Evolutionary conservation across 2,797 vertebrate genomes (phyloP).

Genomic region (Natrix natrix): DNA sequence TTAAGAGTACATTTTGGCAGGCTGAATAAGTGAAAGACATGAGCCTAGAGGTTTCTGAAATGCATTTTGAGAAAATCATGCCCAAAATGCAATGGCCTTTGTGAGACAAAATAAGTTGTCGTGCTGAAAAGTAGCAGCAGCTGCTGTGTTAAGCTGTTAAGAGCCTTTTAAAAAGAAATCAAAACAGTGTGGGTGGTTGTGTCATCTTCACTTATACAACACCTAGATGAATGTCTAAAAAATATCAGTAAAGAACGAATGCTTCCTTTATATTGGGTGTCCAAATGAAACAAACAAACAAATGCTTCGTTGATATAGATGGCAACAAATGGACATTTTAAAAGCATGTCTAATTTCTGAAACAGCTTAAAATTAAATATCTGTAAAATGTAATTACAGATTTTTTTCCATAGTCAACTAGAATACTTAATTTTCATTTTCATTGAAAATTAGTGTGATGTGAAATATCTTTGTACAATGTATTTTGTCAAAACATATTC

Average conservation of each 20-base stretch:
- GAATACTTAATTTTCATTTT: not conserved
- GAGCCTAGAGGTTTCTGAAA: not conserved
- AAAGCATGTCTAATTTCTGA: constrained; percentile 35
- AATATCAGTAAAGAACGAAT: not conserved
- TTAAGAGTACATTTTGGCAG: not conserved
- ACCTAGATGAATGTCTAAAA: not conserved
- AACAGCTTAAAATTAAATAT: constrained; percentile 53
- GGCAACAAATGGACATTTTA: constrained; percentile 43
- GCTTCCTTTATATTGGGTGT: not conserved
- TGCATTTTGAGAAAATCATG: not conserved
- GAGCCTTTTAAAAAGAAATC: not conserved
- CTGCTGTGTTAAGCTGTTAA: not conserved
- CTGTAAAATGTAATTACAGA: constrained; percentile 43
- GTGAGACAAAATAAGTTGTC: not conserved
- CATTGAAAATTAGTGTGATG: not conserved
- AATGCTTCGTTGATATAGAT: not conserved
- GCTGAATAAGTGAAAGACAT: not conserved
- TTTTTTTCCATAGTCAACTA: not conserved
- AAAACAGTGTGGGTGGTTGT: not conserved
- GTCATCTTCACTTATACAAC: not conserved
- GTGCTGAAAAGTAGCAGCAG: not conserved
- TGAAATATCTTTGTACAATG: not conserved
- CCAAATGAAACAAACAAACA: not conserved
- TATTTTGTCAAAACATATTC: constrained; percentile 25
- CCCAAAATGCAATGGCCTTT: not conserved